Evolutionary conservation across 2,113 vertebrate species (phyloP).

Genomic region (Piprites chloris): DNA sequence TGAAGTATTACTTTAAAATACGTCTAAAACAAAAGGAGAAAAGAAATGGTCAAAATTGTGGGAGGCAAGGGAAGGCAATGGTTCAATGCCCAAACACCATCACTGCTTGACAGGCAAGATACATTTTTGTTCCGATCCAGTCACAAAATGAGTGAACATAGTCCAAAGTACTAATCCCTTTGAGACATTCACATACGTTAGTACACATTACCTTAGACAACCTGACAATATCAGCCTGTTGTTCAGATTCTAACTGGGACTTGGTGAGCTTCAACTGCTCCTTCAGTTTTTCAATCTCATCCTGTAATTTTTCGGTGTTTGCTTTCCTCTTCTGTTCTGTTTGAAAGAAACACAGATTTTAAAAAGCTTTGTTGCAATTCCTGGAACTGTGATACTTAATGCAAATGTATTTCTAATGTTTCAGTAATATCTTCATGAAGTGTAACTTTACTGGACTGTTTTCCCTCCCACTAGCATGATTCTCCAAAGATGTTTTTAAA

Average conservation of each 20-base stretch:
- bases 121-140: background rate
- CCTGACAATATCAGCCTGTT: slow-evolving; percentile 73
- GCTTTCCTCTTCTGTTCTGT: slow-evolving; percentile 79
- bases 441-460: background rate
- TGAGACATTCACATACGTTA: background rate
- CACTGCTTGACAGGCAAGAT: background rate
- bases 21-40: background rate
- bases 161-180: background rate
- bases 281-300: slow-evolving; percentile 82
- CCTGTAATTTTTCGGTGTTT: slow-evolving; percentile 75
- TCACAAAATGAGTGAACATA: background rate
- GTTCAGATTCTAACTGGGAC: slow-evolving; percentile 82
- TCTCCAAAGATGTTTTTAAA: background rate
- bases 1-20: background rate
- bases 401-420: background rate
- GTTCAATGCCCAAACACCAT: background rate
- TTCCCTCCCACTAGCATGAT: background rate
- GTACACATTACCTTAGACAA: slow-evolving; percentile 74
- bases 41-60: background rate
- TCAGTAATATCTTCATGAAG: background rate
- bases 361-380: background rate
- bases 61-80: rapidly evolving
- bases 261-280: slow-evolving; percentile 80
- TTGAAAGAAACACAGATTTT: slow-evolving; percentile 30
- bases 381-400: background rate